Conservation (phyloP, 2,888 invertebrate genomes). For the Drosophila neonasuta region DNA sequence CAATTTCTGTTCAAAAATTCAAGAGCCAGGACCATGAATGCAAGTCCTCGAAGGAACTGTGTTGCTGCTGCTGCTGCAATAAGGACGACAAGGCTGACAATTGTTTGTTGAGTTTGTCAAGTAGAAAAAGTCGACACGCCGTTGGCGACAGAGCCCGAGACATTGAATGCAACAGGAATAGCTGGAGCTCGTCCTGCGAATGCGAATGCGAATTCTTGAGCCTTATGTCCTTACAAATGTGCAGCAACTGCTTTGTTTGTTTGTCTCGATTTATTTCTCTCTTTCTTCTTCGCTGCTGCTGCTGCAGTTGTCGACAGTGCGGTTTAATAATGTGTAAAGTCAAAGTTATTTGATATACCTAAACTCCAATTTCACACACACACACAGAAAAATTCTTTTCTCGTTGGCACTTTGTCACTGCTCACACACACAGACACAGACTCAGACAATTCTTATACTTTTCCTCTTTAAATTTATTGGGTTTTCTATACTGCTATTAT, state of each 20-base stretch:
- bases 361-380: conserved; percentile 38
- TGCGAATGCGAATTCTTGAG: conserved; percentile 1
- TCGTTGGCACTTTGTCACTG: conserved; percentile 59
- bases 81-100: conserved; percentile 68
- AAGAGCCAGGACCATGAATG: conserved; percentile 61
- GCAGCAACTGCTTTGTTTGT: conserved; percentile 58
- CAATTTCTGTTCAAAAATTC: conserved; percentile 72
- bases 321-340: conserved; percentile 80
- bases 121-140: conserved; percentile 55
- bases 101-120: conserved; percentile 76
- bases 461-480: conserved; percentile 77
- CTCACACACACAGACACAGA: conserved; percentile 25
- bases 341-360: conserved; percentile 78
- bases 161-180: conserved; percentile 66
- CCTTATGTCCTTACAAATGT: conserved; percentile 66
- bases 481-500: conserved; percentile 75
- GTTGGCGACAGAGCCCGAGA: conserved; percentile 17
- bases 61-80: conserved; percentile 17
- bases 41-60: conserved; percentile 6
- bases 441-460: conserved; percentile 23
- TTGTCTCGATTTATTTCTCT: conserved; percentile 63
- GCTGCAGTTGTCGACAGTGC: conserved; percentile 64
- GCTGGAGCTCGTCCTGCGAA: conserved; percentile 13
- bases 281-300: conserved; percentile 14
- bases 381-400: conserved; percentile 17